Percentiles rank a stretch among this genome's conserved stretches.
These are phyloP conservation scores for Acheta domesticus DNA, from an alignment of 2,888 invertebrate genomes.

Conservation along the genomic window DNA sequence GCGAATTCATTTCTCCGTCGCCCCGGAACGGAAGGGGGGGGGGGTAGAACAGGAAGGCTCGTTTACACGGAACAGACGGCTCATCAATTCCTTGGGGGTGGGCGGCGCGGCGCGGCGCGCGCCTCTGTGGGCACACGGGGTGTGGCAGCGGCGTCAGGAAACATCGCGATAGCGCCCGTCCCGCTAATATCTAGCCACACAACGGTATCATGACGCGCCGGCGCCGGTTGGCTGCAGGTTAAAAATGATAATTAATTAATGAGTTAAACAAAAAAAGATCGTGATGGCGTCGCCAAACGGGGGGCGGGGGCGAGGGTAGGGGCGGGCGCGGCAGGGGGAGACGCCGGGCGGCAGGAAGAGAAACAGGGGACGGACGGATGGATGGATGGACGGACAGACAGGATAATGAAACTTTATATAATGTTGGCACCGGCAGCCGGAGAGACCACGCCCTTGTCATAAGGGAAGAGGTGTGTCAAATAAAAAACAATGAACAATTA, in stretches of 20 bases:
- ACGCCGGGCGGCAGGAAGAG: not conserved
- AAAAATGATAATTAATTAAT: slow-evolving; percentile 32
- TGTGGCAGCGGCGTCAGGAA: not conserved
- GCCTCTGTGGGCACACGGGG: slow-evolving; percentile 3
- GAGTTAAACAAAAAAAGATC: slow-evolving; percentile 30
- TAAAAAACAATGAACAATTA: slow-evolving; percentile 18
- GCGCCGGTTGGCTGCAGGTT: not conserved
- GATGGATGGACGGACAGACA: not conserved
- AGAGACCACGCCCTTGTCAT: slow-evolving; percentile 35
- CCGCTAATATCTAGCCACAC: slow-evolving; percentile 22
- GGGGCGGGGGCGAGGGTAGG: not conserved
- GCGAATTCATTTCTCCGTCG: not conserved
- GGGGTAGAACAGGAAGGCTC: not conserved
- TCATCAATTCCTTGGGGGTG: slow-evolving; percentile 10
- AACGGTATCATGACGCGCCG: not conserved
- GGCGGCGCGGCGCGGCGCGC: not conserved
- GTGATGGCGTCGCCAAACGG: slow-evolving; percentile 18
- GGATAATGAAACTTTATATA: slow-evolving; percentile 35
- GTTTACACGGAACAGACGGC: slow-evolving; percentile 1
- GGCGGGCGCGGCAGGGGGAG: not conserved
- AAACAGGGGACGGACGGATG: not conserved
- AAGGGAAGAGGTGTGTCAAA: slow-evolving; percentile 12
- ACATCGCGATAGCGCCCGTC: not conserved
- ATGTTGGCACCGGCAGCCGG: slow-evolving; percentile 21
- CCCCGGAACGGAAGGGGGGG: not conserved